A percentile compares a stretch with the other conserved stretches of the same genome.
Conservation (phyloP, 2,113 vertebrate genomes). For the Uropsilus gracilis region DNA sequence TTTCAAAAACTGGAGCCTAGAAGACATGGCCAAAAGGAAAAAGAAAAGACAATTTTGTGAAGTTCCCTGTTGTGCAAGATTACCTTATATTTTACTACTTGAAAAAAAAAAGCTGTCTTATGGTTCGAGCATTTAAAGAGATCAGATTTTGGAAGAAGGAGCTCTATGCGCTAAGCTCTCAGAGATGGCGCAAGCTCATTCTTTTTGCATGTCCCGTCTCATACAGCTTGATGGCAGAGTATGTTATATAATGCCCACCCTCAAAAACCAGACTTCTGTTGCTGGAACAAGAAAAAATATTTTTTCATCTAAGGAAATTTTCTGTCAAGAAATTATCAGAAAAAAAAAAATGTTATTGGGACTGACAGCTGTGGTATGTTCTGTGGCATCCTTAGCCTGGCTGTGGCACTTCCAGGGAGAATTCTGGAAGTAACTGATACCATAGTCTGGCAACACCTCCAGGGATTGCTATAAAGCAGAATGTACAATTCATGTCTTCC, state of each 20-base stretch:
- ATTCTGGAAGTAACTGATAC: not conserved
- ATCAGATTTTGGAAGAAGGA: not conserved
- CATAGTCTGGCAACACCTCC: constrained; percentile 30
- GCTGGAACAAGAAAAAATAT: not conserved
- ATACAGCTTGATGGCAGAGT: not conserved
- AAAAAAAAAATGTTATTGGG: not conserved
- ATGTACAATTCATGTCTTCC: constrained; percentile 56
- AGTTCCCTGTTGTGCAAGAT: not conserved
- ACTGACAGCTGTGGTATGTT: not conserved
- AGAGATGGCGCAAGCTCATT: not conserved
- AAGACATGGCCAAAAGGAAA: not conserved
- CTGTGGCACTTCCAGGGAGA: constrained; percentile 61
- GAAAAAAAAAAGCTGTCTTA: not conserved
- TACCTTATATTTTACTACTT: not conserved
- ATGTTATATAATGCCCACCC: not conserved
- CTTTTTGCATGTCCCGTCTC: not conserved
- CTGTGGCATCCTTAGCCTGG: constrained; percentile 32
- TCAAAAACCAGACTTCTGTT: constrained; percentile 45
- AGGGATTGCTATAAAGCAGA: constrained; percentile 48
- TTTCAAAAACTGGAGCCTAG: constrained; percentile 9
- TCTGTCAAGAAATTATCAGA: constrained; percentile 16
- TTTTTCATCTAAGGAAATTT: not conserved
- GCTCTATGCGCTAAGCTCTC: not conserved
- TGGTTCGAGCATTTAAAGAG: not conserved
- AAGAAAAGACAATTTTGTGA: not conserved